phyloP scores from a whole-genome alignment of 64 coral and sea anemone species.

The Anthopleura sola region DNA sequence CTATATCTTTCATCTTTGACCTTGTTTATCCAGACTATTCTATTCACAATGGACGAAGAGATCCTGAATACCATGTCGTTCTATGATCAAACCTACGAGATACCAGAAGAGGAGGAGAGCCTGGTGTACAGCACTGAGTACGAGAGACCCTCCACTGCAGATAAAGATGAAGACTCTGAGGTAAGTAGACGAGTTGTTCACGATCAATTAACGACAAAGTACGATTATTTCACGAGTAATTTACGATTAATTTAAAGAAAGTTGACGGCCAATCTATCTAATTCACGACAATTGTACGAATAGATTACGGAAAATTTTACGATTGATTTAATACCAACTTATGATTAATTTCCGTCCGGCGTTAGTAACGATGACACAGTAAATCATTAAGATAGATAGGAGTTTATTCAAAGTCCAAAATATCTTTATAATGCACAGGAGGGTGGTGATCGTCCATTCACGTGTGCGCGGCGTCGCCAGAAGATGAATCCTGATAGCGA shows the following conservation, averaged over 20 bases:
- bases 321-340: too few species aligned
- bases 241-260: too few species aligned
- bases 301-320: too few species aligned
- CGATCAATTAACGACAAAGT: background rate
- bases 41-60: slow-evolving; percentile 94
- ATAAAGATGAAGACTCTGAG: slow-evolving; percentile 46
- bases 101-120: slow-evolving; percentile 79
- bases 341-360: too few species aligned
- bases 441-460: slow-evolving; percentile 78
- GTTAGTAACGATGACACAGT: too few species aligned
- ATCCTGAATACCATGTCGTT: slow-evolving; percentile 93
- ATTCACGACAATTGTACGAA: too few species aligned
- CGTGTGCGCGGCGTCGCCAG: slow-evolving; percentile 47
- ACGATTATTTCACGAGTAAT: too few species aligned
- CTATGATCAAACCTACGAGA: slow-evolving; percentile 95
- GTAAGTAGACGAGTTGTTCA: slow-evolving; percentile 7
- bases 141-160: slow-evolving; percentile 84
- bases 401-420: too few species aligned
- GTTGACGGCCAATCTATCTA: too few species aligned
- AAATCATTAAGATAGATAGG: too few species aligned
- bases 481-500: slow-evolving; percentile 3
- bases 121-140: slow-evolving; percentile 69
- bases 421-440: slow-evolving; percentile 31
- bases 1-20: background rate
- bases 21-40: slow-evolving; percentile 62